Evolutionary conservation across 1,140 invertebrate species (phyloP), one percentile per base, ranked within the genome.

Genomic region (Drosophila suzukii): DNA sequence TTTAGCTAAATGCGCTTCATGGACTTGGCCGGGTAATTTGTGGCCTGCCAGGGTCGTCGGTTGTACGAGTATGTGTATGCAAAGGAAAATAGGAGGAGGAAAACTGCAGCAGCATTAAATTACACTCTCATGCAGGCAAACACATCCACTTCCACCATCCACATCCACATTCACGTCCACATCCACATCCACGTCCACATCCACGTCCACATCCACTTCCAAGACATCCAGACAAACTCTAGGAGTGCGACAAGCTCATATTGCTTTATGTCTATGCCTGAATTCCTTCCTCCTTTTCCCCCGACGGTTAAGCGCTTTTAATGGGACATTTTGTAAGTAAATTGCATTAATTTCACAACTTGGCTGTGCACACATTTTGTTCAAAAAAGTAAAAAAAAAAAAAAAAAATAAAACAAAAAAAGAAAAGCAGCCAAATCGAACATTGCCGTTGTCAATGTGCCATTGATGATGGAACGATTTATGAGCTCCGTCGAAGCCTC

Each of bases 271-370:
- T 75, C 46, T 17, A 12, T 27, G 44, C 32, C 32, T 8, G 46
- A 4, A 15, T 7, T n/a, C 39, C 39, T 4, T 41, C n/a, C n/a
- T 24, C 17, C 46, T 6, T 27, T 27, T 13, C 11, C 30, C 56
- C 43, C 49, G 34, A 58, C 75, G 68, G 54, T 62, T 78, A 71
- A 72, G 82, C 70, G 66, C 65, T 82, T 82, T 86, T 82, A 86
- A 86, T 86, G 78, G 83, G 71, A 75, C 83, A 88, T 88, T 86
- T 86, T 86, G 71, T 82, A 78, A 75, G 83, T 76, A 88, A 86
- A 86, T 86, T 88, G 82, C 83, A 88, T 86, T 86, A 82, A 88
- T 88, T 88, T 88, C 62, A 61, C 57, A 81, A 75, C 78, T 75
- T 61, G 72, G 36, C 50, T 61, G 62, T 38, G 34, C 50, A 44